Evolutionary conservation across 2,797 vertebrate species (phyloP).

Genomic region (Gadopsis bispinosus): DNA sequence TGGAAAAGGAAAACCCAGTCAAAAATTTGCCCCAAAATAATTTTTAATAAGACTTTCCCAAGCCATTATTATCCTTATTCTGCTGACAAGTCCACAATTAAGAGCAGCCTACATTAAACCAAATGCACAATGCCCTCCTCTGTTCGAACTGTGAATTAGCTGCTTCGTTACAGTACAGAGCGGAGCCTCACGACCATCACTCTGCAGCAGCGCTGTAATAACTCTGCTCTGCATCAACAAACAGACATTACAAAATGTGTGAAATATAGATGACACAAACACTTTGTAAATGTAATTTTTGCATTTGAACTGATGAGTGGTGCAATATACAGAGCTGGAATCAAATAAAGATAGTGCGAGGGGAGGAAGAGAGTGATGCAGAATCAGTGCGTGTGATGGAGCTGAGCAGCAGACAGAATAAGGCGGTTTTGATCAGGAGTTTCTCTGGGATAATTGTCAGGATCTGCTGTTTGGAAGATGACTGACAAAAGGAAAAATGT

Average conservation of each 20-base stretch:
- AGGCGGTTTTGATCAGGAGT: conserved; percentile 80
- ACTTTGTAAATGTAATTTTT: conserved; percentile 73
- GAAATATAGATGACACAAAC: conserved; percentile 69
- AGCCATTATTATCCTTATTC: conserved; percentile 8
- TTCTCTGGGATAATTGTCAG: conserved; percentile 85
- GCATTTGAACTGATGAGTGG: conserved; percentile 76
- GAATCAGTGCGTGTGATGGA: conserved; percentile 60
- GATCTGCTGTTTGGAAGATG: conserved; percentile 79
- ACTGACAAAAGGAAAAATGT: conserved; percentile 82
- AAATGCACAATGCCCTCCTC: conserved; percentile 66
- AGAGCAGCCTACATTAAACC: conserved; percentile 21
- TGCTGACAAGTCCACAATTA: conserved; percentile 31
- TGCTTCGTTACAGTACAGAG: conserved; percentile 52
- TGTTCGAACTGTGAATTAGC: conserved; percentile 65
- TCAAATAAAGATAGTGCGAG: conserved; percentile 61
- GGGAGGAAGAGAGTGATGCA: conserved; percentile 47
- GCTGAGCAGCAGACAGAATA: conserved; percentile 76
- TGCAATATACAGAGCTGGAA: conserved; percentile 58
- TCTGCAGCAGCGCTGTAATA: conserved; percentile 52
- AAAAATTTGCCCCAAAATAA: background rate
- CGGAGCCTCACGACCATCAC: conserved; percentile 32
- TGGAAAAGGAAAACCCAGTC: conserved; percentile 17
- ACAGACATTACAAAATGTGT: conserved; percentile 61
- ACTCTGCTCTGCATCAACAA: conserved; percentile 59
- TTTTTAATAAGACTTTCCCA: conserved; percentile 20